A percentile compares a stretch with the other conserved stretches of the same genome.
phyloP scores from a whole-genome alignment of 1,140 invertebrate species.

The Hesperophylax magnus region DNA sequence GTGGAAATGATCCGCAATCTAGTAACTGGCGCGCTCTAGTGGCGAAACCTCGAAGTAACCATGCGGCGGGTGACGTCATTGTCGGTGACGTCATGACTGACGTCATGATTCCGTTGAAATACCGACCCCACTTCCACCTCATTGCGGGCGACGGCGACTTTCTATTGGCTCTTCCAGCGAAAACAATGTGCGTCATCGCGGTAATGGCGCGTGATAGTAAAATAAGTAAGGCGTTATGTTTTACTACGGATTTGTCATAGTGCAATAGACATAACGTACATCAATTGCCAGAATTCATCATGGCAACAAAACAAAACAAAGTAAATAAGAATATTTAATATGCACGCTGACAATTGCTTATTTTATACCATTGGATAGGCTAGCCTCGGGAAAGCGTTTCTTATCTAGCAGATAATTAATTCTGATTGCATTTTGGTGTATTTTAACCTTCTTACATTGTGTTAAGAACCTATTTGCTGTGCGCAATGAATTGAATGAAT shows the following conservation, averaged over 20 bases:
- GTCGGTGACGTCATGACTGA: slow-evolving; percentile 38
- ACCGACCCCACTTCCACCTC: background rate
- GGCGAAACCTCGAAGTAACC: slow-evolving; percentile 30
- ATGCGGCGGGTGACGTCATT: slow-evolving; percentile 36
- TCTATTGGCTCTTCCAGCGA: slow-evolving; percentile 42
- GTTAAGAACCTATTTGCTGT: no score
- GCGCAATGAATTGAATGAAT: no score
- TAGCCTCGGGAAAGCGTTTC: no score
- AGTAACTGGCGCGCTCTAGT: slow-evolving; percentile 25
- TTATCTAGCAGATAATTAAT: no score
- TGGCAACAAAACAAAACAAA: background rate
- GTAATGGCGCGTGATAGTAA: slow-evolving; percentile 36
- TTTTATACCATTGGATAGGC: no score
- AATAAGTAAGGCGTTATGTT: background rate
- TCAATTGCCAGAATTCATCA: background rate
- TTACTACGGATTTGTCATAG: slow-evolving; percentile 4
- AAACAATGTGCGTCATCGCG: slow-evolving; percentile 44
- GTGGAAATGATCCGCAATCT: background rate
- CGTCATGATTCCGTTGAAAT: slow-evolving; percentile 43
- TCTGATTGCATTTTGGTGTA: no score
- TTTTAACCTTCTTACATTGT: no score
- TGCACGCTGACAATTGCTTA: no score
- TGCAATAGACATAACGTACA: background rate
- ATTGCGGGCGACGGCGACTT: slow-evolving; percentile 18
- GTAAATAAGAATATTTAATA: no score